Percentiles rank a stretch among this genome's conserved stretches.
phyloP scores from a whole-genome alignment of 2,797 vertebrate species.

The Anas bahamensis region DNA sequence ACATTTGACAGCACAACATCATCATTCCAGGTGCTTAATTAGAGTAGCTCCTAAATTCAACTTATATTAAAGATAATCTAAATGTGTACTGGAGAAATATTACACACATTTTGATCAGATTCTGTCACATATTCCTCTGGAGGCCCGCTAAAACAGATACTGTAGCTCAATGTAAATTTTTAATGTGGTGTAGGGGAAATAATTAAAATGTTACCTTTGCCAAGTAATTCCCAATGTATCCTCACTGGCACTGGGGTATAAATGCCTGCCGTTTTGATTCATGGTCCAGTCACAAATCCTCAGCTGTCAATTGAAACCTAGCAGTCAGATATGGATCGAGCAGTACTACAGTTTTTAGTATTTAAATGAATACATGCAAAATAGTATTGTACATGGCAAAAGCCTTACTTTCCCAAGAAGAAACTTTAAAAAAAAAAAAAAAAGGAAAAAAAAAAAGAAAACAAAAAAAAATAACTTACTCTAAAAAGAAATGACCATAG shows the following conservation, averaged over 20 bases:
- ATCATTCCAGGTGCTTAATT: conserved; percentile 37
- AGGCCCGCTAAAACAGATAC: conserved; percentile 76
- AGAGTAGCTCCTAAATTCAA: background rate
- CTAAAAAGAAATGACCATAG: conserved; percentile 73
- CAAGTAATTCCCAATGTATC: conserved; percentile 99
- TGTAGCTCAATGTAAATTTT: conserved; percentile 75
- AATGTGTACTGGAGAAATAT: conserved; percentile 51
- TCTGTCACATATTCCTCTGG: conserved; percentile 62
- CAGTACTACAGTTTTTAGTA: conserved; percentile 94
- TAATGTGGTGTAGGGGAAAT: conserved; percentile 88
- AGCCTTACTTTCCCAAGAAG: conserved; percentile 77
- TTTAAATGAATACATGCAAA: conserved; percentile 91
- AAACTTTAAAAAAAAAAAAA: conserved; percentile 52
- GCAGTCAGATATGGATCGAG: conserved; percentile 99
- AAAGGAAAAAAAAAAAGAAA: background rate
- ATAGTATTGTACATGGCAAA: conserved; percentile 81
- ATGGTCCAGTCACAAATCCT: conserved; percentile 99
- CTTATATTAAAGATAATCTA: conserved; percentile 26
- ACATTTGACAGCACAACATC: conserved; percentile 21
- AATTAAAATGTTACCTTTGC: conserved; percentile 99
- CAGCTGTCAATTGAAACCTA: conserved; percentile 99
- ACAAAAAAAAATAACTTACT: conserved; percentile 70
- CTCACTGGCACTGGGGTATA: conserved; percentile 99
- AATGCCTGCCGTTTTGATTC: conserved; percentile 99
- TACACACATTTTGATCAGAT: conserved; percentile 41